Conservation (phyloP, 2,888 invertebrate species). For the Polyommatus iphigenia region DNA sequence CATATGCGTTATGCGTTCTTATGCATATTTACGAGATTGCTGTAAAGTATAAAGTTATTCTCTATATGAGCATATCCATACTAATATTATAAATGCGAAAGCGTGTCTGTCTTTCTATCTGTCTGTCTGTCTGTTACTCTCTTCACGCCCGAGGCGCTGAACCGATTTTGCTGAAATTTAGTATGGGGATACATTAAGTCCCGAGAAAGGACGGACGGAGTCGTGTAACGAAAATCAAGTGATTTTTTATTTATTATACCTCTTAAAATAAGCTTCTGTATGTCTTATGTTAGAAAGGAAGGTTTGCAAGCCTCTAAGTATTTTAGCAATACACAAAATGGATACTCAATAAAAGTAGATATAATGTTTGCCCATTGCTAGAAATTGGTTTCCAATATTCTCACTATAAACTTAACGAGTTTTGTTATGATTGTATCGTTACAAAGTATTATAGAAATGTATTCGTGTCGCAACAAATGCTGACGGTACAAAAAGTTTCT, state of each 20-base stretch:
- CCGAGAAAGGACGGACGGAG: too few species aligned
- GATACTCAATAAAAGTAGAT: background rate
- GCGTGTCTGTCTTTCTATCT: too few species aligned
- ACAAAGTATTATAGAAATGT: constrained; percentile 6
- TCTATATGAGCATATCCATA: background rate
- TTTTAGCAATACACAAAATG: background rate
- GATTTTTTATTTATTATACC: too few species aligned
- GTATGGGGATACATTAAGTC: too few species aligned
- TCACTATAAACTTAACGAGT: constrained; percentile 21
- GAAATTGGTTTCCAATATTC: constrained; percentile 16
- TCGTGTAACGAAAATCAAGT: too few species aligned
- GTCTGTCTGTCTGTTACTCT: too few species aligned
- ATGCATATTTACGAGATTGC: background rate
- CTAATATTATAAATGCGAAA: too few species aligned
- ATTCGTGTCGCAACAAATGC: background rate
- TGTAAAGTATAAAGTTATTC: background rate
- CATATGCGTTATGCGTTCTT: background rate
- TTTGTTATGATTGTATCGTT: constrained; percentile 14
- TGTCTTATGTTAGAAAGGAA: background rate
- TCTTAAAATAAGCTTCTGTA: background rate
- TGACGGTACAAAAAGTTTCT: background rate
- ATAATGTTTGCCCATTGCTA: background rate
- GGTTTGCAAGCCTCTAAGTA: background rate
- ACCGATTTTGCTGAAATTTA: too few species aligned
- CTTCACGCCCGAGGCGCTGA: too few species aligned